Evolutionary conservation across 2,888 invertebrate genomes (phyloP).

Genomic region (Copidosoma aretas): DNA sequence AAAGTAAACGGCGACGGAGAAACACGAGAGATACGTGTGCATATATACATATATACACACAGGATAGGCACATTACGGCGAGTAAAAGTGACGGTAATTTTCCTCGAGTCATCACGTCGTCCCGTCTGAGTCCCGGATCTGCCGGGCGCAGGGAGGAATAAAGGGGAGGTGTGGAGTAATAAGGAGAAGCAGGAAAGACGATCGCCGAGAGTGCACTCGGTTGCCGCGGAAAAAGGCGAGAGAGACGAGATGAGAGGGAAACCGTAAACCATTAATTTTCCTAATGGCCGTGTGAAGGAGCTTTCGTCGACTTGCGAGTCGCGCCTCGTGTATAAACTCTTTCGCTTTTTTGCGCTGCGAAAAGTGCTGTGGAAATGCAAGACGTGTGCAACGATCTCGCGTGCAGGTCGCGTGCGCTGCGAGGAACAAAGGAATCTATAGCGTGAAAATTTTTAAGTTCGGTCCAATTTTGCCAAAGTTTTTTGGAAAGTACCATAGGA

Average conservation of each 20-base stretch:
- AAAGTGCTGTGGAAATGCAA: not conserved
- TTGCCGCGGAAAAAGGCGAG: conserved; percentile 3
- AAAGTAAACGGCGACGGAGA: not conserved
- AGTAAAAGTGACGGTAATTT: conserved; percentile 26
- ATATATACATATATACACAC: no score
- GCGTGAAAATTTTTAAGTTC: no score
- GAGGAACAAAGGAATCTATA: conserved; percentile 8
- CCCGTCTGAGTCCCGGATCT: conserved; percentile 28
- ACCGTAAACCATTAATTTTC: conserved; percentile 55
- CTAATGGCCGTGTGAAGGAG: conserved; percentile 52
- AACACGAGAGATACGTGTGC: not conserved
- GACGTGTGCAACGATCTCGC: not conserved
- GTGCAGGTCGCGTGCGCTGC: not conserved
- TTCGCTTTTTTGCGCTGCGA: not conserved
- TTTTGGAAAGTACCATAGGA: no score
- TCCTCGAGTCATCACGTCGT: conserved; percentile 34
- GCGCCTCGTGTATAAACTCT: not conserved
- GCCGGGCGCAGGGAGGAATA: not conserved
- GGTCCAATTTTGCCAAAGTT: no score
- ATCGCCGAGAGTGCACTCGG: not conserved
- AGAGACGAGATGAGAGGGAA: conserved; percentile 42
- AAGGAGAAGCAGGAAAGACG: conserved; percentile 17
- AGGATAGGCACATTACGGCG: no score
- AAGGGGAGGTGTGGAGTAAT: not conserved
- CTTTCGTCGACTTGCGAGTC: conserved; percentile 42